A percentile compares a stretch with the other conserved stretches of the same genome.
Conservation (phyloP, 2,888 invertebrate species). For the Xiphydria camelus region DNA sequence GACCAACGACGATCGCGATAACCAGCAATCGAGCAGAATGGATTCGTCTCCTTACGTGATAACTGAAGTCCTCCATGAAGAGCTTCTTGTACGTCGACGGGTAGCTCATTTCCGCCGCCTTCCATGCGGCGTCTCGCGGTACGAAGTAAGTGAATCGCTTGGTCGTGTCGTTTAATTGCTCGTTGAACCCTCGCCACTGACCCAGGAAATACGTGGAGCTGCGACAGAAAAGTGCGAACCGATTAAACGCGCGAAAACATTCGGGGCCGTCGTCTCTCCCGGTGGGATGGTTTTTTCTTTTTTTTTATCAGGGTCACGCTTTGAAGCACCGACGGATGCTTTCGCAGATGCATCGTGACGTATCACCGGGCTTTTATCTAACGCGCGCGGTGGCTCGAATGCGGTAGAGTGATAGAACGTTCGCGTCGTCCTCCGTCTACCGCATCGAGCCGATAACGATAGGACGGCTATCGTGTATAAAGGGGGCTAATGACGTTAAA, state of each 20-base stretch:
- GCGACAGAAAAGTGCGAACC: conserved; percentile 39
- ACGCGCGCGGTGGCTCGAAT: conserved; percentile 7
- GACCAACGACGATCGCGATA: conserved; percentile 6
- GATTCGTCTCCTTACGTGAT: conserved; percentile 68
- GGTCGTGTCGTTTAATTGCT: conserved; percentile 73
- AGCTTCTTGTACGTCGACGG: conserved; percentile 85
- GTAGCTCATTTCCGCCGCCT: conserved; percentile 71
- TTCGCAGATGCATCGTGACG: no score
- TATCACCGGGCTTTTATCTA: no score
- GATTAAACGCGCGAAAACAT: conserved; percentile 16
- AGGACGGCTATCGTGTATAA: conserved; percentile 30
- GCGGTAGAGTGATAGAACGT: conserved; percentile 32
- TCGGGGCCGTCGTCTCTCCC: no score
- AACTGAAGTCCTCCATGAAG: conserved; percentile 78
- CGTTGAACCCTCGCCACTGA: conserved; percentile 75
- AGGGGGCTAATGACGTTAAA: conserved; percentile 37
- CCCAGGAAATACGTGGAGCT: conserved; percentile 81
- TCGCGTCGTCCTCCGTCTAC: conserved; percentile 37
- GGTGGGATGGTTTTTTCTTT: no score
- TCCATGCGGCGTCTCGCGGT: conserved; percentile 89
- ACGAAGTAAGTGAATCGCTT: conserved; percentile 90
- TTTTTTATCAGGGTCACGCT: no score
- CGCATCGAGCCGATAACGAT: conserved; percentile 32
- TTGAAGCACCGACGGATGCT: no score
- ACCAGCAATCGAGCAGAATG: no score